Evolutionary conservation across 2,797 vertebrate species (phyloP), one percentile per base, ranked within the genome.

Genomic region (Gallirallus australis): DNA sequence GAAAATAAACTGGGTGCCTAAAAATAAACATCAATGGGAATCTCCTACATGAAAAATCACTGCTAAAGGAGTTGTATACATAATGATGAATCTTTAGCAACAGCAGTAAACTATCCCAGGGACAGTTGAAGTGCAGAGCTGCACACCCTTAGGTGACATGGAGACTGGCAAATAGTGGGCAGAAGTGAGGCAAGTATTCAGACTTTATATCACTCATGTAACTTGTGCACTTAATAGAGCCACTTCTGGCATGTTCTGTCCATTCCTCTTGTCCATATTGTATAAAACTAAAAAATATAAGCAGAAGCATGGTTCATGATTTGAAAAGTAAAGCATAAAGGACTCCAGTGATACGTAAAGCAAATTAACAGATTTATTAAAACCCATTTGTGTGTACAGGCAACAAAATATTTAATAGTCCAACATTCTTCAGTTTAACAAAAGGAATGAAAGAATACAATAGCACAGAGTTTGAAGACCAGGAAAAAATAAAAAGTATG

Each of bases 21-120:
- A 97, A 97, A 97, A 97, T 97, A 97, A 97, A 94, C 94, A 95
- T 96, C 92, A 97, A 82, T 94, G 84, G 89, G 75, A 93, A 91
- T 94, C 93, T 96, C 92, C 94, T 95, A 94, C 80, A 73, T 87
- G 83, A 85, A 94, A 93, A 94, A 92, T 83, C 68, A 42, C 33
- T 39, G 35, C 73, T 90, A 40, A 91, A 96, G 65, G 61, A 70
- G 35, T 90, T 82, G 50, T 47, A 70, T 76, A 18, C 31, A 27
- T 83, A 68, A 79, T 28, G 52, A 54, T 91, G 77, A 84, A 73
- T 63, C 56, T 0, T 2, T 84, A 54, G 48, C 19, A 93, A 47
- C n/a, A 82, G 61, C 21, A 48, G 25, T 53, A 73, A 81, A 33
- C 35, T 89, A 6, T 91, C 23, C 39, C 23, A 47, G 37, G 40